These are phyloP conservation scores for Calliopum simillimum DNA, from an alignment of 2,888 invertebrate species.

Conservation along the genomic window DNA sequence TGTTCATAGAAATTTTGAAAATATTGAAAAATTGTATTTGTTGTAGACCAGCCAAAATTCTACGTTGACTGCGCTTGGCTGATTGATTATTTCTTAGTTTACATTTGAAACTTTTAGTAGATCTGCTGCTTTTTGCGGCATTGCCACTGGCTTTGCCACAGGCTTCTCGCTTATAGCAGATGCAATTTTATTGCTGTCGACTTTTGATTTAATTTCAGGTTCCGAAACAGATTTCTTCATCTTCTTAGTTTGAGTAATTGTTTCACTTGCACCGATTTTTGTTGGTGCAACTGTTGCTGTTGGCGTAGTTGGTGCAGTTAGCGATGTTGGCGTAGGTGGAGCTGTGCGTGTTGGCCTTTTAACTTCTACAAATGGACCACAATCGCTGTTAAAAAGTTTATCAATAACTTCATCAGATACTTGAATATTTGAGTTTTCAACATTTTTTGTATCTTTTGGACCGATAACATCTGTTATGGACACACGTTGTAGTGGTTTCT, in stretches of 20 bases:
- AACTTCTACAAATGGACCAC: slow-evolving; percentile 60
- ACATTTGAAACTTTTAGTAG: slow-evolving; percentile 30
- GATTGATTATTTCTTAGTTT: slow-evolving; percentile 6
- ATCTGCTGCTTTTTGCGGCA: slow-evolving; percentile 5
- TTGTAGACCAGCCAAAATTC: no score
- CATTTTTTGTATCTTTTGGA: slow-evolving; percentile 54
- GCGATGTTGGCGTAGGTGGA: background rate
- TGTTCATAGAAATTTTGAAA: no score
- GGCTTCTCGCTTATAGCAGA: background rate
- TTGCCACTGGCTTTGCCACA: background rate
- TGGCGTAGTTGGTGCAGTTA: slow-evolving; percentile 18
- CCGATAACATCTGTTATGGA: slow-evolving; percentile 60
- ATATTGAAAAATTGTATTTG: no score
- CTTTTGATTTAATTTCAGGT: background rate
- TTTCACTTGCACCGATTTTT: background rate
- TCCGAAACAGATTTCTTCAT: background rate
- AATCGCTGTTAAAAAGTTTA: slow-evolving; percentile 64
- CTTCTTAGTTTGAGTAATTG: slow-evolving; percentile 7
- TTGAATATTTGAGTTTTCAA: slow-evolving; percentile 53
- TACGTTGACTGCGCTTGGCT: no score
- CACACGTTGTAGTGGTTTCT: slow-evolving; percentile 57
- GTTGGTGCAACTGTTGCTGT: background rate
- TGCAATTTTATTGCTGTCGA: background rate
- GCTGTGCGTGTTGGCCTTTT: slow-evolving; percentile 45
- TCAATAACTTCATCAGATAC: slow-evolving; percentile 66